Conservation (phyloP, 2,113 vertebrate genomes). For the Ailurus styani region DNA sequence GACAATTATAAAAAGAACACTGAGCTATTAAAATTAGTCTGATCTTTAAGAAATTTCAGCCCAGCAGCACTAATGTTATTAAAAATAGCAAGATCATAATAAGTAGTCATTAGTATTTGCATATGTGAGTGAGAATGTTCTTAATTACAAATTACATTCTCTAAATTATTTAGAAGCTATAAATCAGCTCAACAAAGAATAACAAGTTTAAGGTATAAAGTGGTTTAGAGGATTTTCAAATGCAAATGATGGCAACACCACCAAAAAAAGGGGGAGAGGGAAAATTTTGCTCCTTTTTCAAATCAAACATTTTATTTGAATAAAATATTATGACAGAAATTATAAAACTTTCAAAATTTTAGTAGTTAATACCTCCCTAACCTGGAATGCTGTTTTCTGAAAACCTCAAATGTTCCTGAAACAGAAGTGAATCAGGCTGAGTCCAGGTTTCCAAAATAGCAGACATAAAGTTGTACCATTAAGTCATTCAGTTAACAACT, state of each 20-base stretch:
- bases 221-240: constrained; percentile 55
- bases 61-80: constrained; percentile 68
- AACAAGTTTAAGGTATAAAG: constrained; percentile 49
- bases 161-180: constrained; percentile 77
- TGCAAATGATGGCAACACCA: constrained; percentile 34
- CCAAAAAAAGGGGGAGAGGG: neutral
- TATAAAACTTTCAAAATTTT: constrained; percentile 43
- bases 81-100: constrained; percentile 79
- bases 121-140: constrained; percentile 77
- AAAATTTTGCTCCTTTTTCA: neutral
- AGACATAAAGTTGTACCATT: neutral
- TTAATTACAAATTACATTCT: constrained; percentile 78
- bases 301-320: constrained; percentile 36
- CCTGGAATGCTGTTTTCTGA: neutral
- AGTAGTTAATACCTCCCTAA: neutral
- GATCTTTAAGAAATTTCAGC: constrained; percentile 77
- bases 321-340: constrained; percentile 42
- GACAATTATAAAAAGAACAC: constrained; percentile 75
- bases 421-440: neutral
- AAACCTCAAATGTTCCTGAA: neutral
- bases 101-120: constrained; percentile 81
- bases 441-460: neutral
- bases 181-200: constrained; percentile 76
- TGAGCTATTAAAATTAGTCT: constrained; percentile 78
- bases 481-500: neutral